These are phyloP conservation scores for Tyrannus savana DNA, from an alignment of 2,113 vertebrate genomes.

Conservation along the genomic window DNA sequence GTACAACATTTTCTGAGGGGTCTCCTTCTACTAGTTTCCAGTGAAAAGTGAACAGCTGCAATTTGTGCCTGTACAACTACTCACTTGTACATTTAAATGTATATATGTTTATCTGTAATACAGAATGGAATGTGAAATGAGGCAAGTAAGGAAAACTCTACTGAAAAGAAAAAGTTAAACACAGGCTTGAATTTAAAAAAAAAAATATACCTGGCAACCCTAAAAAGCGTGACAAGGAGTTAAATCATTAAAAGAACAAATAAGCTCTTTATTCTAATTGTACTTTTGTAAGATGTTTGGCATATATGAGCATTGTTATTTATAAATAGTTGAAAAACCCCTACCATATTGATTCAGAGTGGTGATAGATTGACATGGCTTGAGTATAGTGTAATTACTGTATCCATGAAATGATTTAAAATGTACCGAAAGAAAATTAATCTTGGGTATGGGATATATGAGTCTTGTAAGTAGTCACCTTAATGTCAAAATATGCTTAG, in stretches of 20 bases:
- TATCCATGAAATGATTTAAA: constrained; percentile 44
- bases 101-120: background rate
- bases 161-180: background rate
- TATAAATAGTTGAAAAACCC: constrained; percentile 34
- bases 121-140: background rate
- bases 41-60: background rate
- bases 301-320: constrained; percentile 18
- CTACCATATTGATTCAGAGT: background rate
- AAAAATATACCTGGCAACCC: background rate
- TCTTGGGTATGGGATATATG: background rate
- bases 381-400: constrained; percentile 28
- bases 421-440: constrained; percentile 35
- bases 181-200: background rate
- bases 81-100: background rate
- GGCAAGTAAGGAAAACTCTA: background rate
- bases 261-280: background rate
- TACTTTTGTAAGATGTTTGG: constrained; percentile 36
- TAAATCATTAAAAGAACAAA: constrained; percentile 32
- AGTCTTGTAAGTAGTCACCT: constrained; percentile 4
- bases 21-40: background rate
- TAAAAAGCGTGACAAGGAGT: background rate
- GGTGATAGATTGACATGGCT: constrained; percentile 4
- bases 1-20: background rate
- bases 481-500: constrained; percentile 1
- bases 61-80: background rate